Base-by-base conservation (phyloP, 2,888 invertebrate genomes). In the Volucella inanis region DNA sequence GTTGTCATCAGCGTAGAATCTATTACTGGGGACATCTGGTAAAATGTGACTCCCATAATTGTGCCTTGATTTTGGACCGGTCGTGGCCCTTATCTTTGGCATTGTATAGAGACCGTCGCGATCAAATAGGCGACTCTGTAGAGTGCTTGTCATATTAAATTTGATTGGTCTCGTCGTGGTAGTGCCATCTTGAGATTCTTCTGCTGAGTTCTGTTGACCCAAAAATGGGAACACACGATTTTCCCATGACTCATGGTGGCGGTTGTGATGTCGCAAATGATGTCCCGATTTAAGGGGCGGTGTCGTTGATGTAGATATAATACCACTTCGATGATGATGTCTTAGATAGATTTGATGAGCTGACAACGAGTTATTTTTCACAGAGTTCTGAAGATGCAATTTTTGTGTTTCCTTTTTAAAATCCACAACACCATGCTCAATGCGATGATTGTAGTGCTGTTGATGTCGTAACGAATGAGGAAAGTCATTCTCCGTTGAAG, bases 231-330 rank as follows among this genome's bases (percentile, higher is more conserved):
- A 89, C 0, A 90, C 90, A 15, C 90, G 88, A 87, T 90, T 89
- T 88, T 90, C 89, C 90, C 90, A 90, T 85, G 89, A 88, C 52
- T 88, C 88, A 87, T 91, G 91, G 82, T 91, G 90, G 1, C 90
- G 89, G 87, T 91, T 91, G 77, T 91, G 90, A 86, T 91, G 91
- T 31, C 91, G 89, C 87, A 91, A 88, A 80, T 91, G 91, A 87
- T 91, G 91, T 68, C 72, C 81, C 67, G 57, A 18, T 54, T 81
- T 81, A 57, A 57, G 72, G 62, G 81, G 76, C 47, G 76, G 61
- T 45, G 64, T 39, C 14, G 71, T 38, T 43, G 76, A 50, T 10
- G 67, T 67, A 1, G 71, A 39, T 49, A 45, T 68, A 18, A 71
- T 45, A 72, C 61, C 52, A 45, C 59, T 70, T 57, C 47, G 65